These are phyloP conservation scores for Turritopsis dohrnii DNA, from an alignment of 30 jellyfish, hydroid and myxozoan genomes.

Conservation along the genomic window DNA sequence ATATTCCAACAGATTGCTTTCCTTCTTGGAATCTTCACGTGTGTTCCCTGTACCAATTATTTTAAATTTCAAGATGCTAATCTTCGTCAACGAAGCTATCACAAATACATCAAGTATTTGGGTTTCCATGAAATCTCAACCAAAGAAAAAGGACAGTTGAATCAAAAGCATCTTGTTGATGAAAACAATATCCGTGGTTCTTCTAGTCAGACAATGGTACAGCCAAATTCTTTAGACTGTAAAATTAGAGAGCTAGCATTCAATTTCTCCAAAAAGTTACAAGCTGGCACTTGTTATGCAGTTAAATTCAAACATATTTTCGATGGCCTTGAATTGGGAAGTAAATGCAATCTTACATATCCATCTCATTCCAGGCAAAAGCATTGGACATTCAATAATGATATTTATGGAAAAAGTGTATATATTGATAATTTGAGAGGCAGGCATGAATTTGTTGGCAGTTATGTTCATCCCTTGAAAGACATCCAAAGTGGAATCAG, in stretches of 20 bases:
- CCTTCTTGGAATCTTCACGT: background rate
- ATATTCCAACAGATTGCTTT: background rate
- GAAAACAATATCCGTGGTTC: background rate
- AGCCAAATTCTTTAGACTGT: constrained; percentile 49
- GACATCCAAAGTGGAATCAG: constrained; percentile 53
- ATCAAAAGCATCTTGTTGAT: background rate
- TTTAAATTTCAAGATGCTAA: background rate
- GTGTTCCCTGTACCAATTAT: background rate
- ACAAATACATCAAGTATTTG: background rate
- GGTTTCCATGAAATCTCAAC: background rate
- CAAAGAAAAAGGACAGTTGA: background rate
- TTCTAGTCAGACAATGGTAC: background rate
- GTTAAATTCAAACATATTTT: constrained; percentile 40
- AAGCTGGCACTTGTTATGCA: constrained; percentile 20
- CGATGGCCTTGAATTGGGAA: constrained; percentile 72
- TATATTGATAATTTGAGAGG: constrained; percentile 57
- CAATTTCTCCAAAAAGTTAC: constrained; percentile 44
- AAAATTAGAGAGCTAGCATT: constrained; percentile 66
- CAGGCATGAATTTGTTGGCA: constrained; percentile 33
- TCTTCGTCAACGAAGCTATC: background rate
- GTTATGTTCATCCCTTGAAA: constrained; percentile 42
- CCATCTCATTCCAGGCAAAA: constrained; percentile 16
- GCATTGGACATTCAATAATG: constrained; percentile 12
- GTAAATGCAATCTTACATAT: constrained; percentile 42
- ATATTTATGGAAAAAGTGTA: constrained; percentile 9